These are phyloP conservation scores for Physocephala rufipes DNA, from an alignment of 2,888 invertebrate species.

Conservation along the genomic window DNA sequence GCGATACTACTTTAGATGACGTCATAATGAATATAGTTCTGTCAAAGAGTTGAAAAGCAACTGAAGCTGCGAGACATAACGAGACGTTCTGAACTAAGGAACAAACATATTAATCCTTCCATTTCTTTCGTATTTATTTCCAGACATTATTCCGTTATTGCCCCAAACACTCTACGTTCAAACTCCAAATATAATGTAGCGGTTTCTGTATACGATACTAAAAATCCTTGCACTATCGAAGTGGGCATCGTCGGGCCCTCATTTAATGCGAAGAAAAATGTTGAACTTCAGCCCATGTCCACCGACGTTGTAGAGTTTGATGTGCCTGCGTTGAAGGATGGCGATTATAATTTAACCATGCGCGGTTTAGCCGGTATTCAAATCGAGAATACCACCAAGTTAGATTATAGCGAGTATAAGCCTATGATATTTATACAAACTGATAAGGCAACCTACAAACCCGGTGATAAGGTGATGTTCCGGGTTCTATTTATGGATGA, in stretches of 20 bases:
- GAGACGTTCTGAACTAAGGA: too few species aligned
- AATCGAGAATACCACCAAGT: slow-evolving; percentile 77
- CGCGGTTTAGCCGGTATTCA: slow-evolving; percentile 75
- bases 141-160: slow-evolving; percentile 77
- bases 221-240: slow-evolving; percentile 67
- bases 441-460: slow-evolving; percentile 91
- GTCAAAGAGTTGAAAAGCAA: too few species aligned
- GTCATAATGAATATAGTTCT: too few species aligned
- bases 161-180: slow-evolving; percentile 82
- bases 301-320: slow-evolving; percentile 77
- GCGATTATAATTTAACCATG: slow-evolving; percentile 57
- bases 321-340: slow-evolving; percentile 62
- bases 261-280: slow-evolving; percentile 75
- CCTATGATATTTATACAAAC: slow-evolving; percentile 86
- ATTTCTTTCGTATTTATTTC: slow-evolving; percentile 21
- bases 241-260: slow-evolving; percentile 79
- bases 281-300: slow-evolving; percentile 76
- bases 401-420: slow-evolving; percentile 76
- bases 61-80: too few species aligned
- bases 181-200: slow-evolving; percentile 85
- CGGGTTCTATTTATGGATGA: slow-evolving; percentile 76
- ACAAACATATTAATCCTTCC: too few species aligned
- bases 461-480: slow-evolving; percentile 83
- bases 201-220: slow-evolving; percentile 69
- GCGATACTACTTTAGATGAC: too few species aligned